phyloP scores from a whole-genome alignment of 2,797 vertebrate species.

The Molossus molossus region DNA sequence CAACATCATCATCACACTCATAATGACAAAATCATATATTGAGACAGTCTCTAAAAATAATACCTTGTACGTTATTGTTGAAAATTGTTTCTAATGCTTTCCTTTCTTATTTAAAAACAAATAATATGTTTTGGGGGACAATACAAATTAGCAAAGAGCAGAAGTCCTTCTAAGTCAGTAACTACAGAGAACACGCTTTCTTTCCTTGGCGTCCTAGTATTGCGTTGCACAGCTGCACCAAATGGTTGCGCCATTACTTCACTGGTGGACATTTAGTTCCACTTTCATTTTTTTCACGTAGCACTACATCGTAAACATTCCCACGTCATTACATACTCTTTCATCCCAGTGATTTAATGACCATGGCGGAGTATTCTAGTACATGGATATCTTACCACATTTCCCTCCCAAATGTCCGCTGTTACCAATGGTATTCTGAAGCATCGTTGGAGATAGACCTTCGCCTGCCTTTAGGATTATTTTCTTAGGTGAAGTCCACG shows the following conservation, averaged over 20 bases:
- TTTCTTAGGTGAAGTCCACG: background rate
- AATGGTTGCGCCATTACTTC: background rate
- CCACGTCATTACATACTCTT: background rate
- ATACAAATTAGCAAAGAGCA: conserved; percentile 4
- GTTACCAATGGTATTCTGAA: background rate
- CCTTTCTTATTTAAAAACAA: background rate
- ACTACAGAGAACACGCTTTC: background rate
- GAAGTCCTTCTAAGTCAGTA: background rate
- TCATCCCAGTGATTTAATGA: background rate
- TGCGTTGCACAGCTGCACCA: background rate
- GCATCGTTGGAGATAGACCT: background rate
- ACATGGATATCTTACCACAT: background rate
- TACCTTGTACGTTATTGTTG: background rate
- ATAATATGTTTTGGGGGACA: background rate
- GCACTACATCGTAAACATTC: background rate
- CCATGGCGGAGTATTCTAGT: background rate
- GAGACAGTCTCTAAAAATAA: background rate
- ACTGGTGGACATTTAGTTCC: background rate
- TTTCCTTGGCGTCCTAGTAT: background rate
- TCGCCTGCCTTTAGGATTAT: background rate
- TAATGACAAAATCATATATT: background rate
- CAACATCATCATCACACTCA: background rate
- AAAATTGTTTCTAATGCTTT: background rate
- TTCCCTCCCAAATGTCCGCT: background rate
- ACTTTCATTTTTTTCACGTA: conserved; percentile 24